Conservation (phyloP, 2,797 vertebrate species). For the Phrynocephalus guinanensis region DNA sequence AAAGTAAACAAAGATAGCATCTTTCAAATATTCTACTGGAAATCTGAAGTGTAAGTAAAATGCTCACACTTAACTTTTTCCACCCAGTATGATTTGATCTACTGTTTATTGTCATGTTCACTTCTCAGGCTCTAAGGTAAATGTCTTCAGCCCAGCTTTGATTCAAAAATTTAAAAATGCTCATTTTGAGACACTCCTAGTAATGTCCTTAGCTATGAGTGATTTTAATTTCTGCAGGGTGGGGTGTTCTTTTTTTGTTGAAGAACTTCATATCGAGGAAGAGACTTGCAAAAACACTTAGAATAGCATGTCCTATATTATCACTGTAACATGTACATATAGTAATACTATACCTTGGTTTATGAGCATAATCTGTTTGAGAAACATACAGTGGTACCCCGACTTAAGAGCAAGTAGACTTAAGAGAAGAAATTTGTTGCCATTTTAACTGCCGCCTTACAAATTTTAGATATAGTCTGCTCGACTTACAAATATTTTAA, state of each 20-base stretch:
- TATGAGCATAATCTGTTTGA: too few species aligned
- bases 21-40: not conserved
- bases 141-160: not conserved
- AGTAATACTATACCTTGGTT: too few species aligned
- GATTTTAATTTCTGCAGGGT: not conserved
- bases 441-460: too few species aligned
- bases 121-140: not conserved
- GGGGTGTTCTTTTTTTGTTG: not conserved
- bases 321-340: not conserved
- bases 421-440: too few species aligned
- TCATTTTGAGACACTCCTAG: conserved; percentile 3
- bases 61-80: not conserved
- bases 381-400: too few species aligned
- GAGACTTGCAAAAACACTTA: not conserved
- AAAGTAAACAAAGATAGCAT: not conserved
- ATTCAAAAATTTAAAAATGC: not conserved
- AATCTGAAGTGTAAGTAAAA: not conserved
- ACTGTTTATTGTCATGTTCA: not conserved
- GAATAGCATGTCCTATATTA: not conserved
- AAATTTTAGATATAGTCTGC: too few species aligned
- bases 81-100: not conserved
- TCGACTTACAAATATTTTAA: too few species aligned
- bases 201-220: not conserved
- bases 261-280: not conserved
- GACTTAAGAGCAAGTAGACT: too few species aligned